Base-by-base conservation (phyloP, 2,888 invertebrate genomes). In the Cordilura impudica region DNA sequence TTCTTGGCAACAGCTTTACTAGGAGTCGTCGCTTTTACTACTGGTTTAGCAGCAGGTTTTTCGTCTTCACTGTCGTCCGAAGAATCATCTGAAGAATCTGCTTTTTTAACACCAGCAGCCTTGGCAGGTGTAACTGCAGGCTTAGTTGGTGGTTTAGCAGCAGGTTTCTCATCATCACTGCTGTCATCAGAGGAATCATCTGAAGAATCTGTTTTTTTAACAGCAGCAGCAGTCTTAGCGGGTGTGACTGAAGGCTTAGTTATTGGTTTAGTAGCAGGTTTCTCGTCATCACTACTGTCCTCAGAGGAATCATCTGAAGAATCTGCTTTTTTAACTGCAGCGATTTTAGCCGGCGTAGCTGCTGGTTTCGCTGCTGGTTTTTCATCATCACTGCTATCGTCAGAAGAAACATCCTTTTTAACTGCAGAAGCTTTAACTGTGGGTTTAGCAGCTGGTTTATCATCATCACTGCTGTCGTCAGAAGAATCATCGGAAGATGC, bases 391-490 rank as follows among this genome's bases (percentile, higher is more conserved):
- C 88, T 87, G 29, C 45, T 51, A 8, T 69, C 71, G 10, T 78
- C 78, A 14, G 56, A 56, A 6, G 56, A 61, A 14, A 10, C 47
- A 35, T 45, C 39, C 14, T 71, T 70, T 45, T 69, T 51, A 19
- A 23, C 51, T 1, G 82, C 23, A 70, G 63, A 51, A 47, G 78
- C 18, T 35, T 69, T 43, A 66, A 12, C 63, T 7, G 47, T 14
- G 26, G 49, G 19, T 19, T 60, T 73, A 23, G 56, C 54, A 16
- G 69, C 53, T 6, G 83, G 72, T 6, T 82, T 67, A 29, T 81
- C 82, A 63, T 87, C 88, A 29, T 89, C 89, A 54, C 91, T 91
- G 12, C 84, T 84, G 67, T 87, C 90, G 21, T 90, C 90, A 73
- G 90, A 90, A 71, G 74, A 66, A 43, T 90, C 90, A 85, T 78